Conservation (phyloP, 1,140 invertebrate species). For the Diabrotica undecimpunctata region DNA sequence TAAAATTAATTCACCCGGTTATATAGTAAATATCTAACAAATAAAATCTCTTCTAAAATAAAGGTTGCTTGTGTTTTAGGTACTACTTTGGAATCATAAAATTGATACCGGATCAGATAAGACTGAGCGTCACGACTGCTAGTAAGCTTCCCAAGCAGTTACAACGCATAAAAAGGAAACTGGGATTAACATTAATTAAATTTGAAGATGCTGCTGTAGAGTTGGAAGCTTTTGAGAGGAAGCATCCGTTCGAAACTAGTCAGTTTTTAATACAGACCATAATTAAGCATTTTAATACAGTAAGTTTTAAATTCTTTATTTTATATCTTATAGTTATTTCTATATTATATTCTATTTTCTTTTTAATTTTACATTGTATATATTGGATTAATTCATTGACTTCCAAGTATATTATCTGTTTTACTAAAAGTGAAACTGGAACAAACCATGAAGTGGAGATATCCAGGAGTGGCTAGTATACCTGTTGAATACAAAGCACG, state of each 20-base stretch:
- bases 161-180: slow-evolving; percentile 75
- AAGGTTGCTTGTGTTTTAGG: slow-evolving; percentile 37
- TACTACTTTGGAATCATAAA: slow-evolving; percentile 90
- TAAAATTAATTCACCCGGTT: too few relatives aligned
- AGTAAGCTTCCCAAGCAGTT: slow-evolving; percentile 75
- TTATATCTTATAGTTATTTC: too few relatives aligned
- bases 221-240: slow-evolving; percentile 78
- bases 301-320: slow-evolving; percentile 38
- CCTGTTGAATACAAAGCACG: too few relatives aligned
- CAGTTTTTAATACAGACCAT: slow-evolving; percentile 74
- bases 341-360: too few relatives aligned
- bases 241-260: slow-evolving; percentile 86
- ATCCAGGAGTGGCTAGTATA: too few relatives aligned
- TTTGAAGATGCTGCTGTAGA: slow-evolving; percentile 96
- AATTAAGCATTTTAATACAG: slow-evolving; percentile 77
- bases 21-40: too few relatives aligned
- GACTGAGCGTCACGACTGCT: slow-evolving; percentile 81
- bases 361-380: too few relatives aligned
- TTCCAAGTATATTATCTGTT: too few relatives aligned
- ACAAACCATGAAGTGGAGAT: too few relatives aligned
- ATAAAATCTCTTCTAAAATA: too few relatives aligned
- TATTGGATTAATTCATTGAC: too few relatives aligned
- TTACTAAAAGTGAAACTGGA: too few relatives aligned
- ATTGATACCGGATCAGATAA: slow-evolving; percentile 72
- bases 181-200: slow-evolving; percentile 85